Base-by-base conservation (phyloP, 2,888 invertebrate genomes). In the Apamea crenata region DNA sequence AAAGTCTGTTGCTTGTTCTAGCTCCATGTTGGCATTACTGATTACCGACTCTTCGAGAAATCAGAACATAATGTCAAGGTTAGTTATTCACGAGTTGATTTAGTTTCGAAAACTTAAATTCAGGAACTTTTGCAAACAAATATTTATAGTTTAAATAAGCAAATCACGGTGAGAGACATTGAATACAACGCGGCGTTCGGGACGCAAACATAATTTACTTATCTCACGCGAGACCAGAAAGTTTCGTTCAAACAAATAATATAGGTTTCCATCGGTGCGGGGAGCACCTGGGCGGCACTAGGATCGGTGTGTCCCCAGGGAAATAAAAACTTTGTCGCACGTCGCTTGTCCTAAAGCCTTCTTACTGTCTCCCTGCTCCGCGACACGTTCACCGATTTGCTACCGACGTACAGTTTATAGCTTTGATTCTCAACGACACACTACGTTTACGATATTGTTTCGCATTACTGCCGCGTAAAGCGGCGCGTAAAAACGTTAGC, bases 291-390 rank as follows among this genome's bases (percentile, higher is more conserved):
- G 94, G 96, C 95, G 96, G 95, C 94, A 92, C 94, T 94, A 93
- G 96, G 96, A 96, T 96, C 96, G 96, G 96, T 96, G 95, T 93
- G 94, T 94, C 97, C 95, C 96, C 77, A 83, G 97, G 96, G 96
- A 97, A 97, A 96, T 96, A 96, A 96, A 96, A 97, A 96, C 95
- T 97, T 97, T 96, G 96, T 96, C 95, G 96, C 96, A 95, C 96
- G 96, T 96, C 96, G 95, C 96, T 94, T 95, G 95, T 95, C 95
- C 96, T 96, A 95, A 95, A 95, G 95, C 96, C 96, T 95, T 95
- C 95, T 94, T 94, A 95, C 95, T 94, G 93, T 95, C 95, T 94
- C 92, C 90, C 89, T 87, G 91, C 91, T 91, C 91, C 93, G 91
- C 93, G 94, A 96, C 95, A 94, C 94, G 95, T 95, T 95, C 93